A percentile compares a stretch with the other conserved stretches of the same genome.
phyloP scores from a whole-genome alignment of 2,797 vertebrate species.

The Vultur gryphus region DNA sequence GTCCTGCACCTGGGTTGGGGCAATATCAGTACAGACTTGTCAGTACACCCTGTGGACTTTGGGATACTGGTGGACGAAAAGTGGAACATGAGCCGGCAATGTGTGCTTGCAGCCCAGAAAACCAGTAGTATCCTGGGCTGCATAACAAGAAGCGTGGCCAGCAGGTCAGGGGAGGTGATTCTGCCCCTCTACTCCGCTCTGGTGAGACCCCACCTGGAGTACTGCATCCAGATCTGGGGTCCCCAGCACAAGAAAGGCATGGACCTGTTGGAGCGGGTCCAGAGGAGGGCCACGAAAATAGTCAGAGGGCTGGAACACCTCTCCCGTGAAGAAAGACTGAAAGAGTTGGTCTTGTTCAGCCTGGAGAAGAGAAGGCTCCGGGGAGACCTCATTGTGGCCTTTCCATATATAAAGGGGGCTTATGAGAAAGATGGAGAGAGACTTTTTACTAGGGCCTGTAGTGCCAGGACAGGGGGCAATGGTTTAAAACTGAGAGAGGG shows the following conservation, averaged over 20 bases:
- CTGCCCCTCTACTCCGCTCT: not conserved
- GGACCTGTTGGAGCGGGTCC: rapidly evolving
- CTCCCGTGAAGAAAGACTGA: no score
- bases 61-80: not conserved
- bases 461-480: not conserved
- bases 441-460: not conserved
- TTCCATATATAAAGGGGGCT: not conserved
- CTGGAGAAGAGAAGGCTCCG: not conserved
- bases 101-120: rapidly evolving
- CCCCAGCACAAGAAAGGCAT: not conserved
- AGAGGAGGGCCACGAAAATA: no score
- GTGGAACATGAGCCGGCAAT: rapidly evolving
- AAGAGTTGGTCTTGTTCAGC: not conserved
- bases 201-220: not conserved
- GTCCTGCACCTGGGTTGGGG: not conserved
- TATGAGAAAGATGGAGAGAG: no score
- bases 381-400: not conserved
- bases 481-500: not conserved
- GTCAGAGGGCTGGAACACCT: not conserved
- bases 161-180: not conserved
- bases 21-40: not conserved
- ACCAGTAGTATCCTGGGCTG: not conserved
- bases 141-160: not conserved
- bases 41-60: no score
- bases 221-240: not conserved